These are phyloP conservation scores for Drosophila emarginata DNA, from an alignment of 2,888 invertebrate species.

Conservation along the genomic window DNA sequence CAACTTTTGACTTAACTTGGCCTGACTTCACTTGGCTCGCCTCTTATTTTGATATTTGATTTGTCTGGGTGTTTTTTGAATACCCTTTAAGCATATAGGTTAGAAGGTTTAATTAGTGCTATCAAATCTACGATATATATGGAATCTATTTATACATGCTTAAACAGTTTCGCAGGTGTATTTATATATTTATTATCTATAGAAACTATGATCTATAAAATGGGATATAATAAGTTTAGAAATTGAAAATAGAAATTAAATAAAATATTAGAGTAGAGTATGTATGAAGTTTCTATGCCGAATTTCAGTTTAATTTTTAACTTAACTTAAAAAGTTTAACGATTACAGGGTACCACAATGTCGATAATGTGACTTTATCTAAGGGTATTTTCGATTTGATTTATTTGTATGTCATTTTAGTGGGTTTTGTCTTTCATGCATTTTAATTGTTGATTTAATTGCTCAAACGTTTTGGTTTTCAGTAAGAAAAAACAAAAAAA, in stretches of 20 bases:
- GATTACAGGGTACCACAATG: not conserved
- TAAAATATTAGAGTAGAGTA: no score
- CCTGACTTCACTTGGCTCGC: not conserved
- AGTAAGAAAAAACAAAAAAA: not conserved
- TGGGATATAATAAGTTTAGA: no score
- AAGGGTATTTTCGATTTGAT: not conserved
- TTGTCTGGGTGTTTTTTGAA: not conserved
- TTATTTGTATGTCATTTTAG: constrained; percentile 44
- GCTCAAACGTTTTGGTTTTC: constrained; percentile 36
- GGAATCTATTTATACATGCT: no score
- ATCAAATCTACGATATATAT: no score
- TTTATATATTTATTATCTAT: no score
- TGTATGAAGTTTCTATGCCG: no score
- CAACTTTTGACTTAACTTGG: constrained; percentile 1
- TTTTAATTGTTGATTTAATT: constrained; percentile 67
- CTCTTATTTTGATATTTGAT: constrained; percentile 2
- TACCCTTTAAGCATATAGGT: not conserved
- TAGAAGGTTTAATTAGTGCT: not conserved
- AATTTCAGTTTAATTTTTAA: no score
- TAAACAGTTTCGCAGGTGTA: no score
- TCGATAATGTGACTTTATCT: not conserved
- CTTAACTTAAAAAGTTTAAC: no score
- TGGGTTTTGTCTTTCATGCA: constrained; percentile 56
- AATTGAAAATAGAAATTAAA: no score
- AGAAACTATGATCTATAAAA: no score